These are phyloP conservation scores for Ceuthmochares aereus DNA, from an alignment of 2,113 vertebrate species.

Conservation along the genomic window DNA sequence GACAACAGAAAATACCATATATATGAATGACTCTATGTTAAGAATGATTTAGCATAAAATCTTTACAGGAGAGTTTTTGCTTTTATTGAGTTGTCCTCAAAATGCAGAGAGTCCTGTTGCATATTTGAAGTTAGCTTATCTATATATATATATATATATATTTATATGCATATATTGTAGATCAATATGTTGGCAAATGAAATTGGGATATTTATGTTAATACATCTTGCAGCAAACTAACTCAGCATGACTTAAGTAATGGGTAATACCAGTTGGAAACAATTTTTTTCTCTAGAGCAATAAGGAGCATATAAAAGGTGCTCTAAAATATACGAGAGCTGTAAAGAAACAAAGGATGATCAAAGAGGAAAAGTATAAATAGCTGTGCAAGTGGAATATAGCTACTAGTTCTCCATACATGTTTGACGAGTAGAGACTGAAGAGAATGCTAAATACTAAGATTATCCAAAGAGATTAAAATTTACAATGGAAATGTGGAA, in stretches of 20 bases:
- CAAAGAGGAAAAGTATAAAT: neutral
- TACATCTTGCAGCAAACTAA: neutral
- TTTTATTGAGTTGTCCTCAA: neutral
- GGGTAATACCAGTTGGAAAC: neutral
- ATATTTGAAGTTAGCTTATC: neutral
- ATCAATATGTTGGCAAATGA: neutral
- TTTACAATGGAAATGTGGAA: neutral
- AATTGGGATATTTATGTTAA: neutral
- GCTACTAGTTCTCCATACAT: rapidly evolving
- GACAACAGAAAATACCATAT: neutral
- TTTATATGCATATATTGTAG: neutral
- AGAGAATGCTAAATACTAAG: neutral
- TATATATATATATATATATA: neutral
- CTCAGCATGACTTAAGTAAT: neutral
- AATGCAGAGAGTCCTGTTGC: neutral
- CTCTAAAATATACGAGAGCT: neutral
- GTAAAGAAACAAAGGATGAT: neutral
- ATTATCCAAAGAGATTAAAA: neutral
- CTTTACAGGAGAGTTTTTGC: neutral
- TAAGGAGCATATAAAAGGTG: neutral
- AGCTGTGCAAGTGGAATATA: neutral
- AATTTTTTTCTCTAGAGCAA: neutral
- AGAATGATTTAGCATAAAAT: neutral
- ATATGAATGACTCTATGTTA: neutral
- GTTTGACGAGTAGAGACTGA: neutral